Evolutionary conservation across 2,113 vertebrate genomes (phyloP).

Genomic region (Ptilorrhoa leucosticta): DNA sequence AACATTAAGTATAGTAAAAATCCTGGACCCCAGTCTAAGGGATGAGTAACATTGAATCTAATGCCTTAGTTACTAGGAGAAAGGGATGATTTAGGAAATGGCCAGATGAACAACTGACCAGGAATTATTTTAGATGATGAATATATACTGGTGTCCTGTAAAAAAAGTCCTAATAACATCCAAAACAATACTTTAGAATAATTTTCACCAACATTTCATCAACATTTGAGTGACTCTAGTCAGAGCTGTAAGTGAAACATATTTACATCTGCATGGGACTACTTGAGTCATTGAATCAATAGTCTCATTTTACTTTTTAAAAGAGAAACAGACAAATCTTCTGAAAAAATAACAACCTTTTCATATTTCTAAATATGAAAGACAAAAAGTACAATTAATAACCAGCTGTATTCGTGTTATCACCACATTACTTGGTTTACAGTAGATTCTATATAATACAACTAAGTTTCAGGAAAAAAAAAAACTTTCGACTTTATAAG

Average conservation of each 20-base stretch:
- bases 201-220: not conserved
- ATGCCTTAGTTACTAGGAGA: not conserved
- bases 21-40: not conserved
- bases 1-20: not conserved
- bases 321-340: not conserved
- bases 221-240: not conserved
- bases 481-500: not conserved
- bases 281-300: not conserved
- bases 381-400: not conserved
- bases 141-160: not conserved
- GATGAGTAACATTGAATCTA: not conserved
- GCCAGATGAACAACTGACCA: not conserved
- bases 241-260: not conserved
- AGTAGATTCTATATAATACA: not conserved
- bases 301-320: not conserved
- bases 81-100: not conserved
- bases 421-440: not conserved
- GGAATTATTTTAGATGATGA: not conserved
- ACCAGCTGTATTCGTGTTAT: not conserved
- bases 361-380: not conserved
- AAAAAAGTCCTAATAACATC: not conserved
- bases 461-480: not conserved
- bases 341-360: not conserved
- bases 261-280: not conserved
- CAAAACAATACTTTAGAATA: not conserved